A percentile compares a stretch with the other conserved stretches of the same genome.
Evolutionary conservation across 2,113 vertebrate species (phyloP).

Genomic region (Eulacestoma nigropectus): DNA sequence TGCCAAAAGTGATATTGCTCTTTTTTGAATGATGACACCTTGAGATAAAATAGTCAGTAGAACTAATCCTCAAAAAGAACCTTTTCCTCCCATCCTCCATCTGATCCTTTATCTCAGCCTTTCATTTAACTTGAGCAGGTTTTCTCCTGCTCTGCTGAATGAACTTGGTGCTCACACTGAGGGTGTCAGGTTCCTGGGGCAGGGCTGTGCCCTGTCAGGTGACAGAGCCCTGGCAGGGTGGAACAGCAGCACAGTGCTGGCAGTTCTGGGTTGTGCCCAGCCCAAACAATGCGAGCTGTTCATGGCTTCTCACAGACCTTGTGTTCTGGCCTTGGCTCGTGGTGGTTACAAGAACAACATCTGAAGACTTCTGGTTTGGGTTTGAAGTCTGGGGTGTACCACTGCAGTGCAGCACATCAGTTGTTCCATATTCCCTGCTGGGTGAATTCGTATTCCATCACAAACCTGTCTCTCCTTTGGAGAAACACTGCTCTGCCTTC

Average conservation of each 20-base stretch:
- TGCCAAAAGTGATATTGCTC: neutral
- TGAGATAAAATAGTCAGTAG: neutral
- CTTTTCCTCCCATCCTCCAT: neutral
- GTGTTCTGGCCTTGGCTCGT: fast-evolving
- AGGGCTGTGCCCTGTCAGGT: neutral
- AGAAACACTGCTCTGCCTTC: neutral
- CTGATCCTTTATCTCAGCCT: neutral
- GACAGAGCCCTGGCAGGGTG: fast-evolving
- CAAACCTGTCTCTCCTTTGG: neutral
- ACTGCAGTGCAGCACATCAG: neutral
- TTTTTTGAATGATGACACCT: neutral
- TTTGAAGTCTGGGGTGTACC: neutral
- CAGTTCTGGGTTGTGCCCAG: neutral
- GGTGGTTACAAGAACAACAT: neutral
- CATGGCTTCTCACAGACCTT: neutral
- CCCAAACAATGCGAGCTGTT: neutral
- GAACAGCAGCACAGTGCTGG: neutral
- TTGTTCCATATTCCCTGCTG: neutral
- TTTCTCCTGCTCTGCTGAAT: neutral
- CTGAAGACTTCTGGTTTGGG: neutral
- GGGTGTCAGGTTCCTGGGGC: neutral
- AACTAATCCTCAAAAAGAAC: neutral
- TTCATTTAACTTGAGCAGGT: neutral
- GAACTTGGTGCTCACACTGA: neutral
- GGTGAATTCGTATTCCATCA: fast-evolving